Evolutionary conservation across 2,888 invertebrate species (phyloP).

Genomic region (Torymus aiolomorphi): DNA sequence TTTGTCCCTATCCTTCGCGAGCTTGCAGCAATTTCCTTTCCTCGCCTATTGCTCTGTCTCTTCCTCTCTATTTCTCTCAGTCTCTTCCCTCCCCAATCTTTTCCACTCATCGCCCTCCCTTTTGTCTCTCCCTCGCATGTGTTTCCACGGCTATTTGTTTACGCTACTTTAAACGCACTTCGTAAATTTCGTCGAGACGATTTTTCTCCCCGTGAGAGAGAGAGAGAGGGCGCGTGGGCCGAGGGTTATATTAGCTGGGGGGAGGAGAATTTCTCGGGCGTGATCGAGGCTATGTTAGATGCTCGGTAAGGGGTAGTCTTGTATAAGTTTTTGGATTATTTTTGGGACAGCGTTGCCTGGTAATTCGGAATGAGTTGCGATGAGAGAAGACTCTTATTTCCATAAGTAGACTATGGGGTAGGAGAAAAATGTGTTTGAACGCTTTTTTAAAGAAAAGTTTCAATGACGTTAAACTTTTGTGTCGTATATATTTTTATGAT

Average conservation of each 20-base stretch:
- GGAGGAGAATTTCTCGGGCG: neutral
- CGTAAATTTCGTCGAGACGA: slow-evolving; percentile 43
- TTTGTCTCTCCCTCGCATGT: neutral
- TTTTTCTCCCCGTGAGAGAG: slow-evolving; percentile 29
- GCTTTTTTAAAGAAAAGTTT: no score
- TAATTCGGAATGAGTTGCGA: no score
- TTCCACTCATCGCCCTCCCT: neutral
- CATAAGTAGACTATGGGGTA: no score
- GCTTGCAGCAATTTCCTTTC: slow-evolving; percentile 44
- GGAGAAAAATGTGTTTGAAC: no score
- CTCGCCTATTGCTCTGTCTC: neutral
- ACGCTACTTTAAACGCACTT: slow-evolving; percentile 44
- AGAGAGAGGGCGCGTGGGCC: no score
- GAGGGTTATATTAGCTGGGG: neutral
- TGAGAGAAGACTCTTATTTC: no score
- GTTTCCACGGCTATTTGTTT: slow-evolving; percentile 39
- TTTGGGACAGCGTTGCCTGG: no score
- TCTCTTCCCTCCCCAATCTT: neutral
- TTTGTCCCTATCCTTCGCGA: slow-evolving; percentile 40
- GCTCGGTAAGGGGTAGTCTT: no score
- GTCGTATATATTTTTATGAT: no score
- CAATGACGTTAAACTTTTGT: no score
- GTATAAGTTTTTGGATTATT: no score
- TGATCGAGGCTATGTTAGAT: neutral
- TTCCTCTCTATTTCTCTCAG: neutral